These are phyloP conservation scores for Micrasema minimum DNA, from an alignment of 1,140 invertebrate genomes.

Conservation along the genomic window DNA sequence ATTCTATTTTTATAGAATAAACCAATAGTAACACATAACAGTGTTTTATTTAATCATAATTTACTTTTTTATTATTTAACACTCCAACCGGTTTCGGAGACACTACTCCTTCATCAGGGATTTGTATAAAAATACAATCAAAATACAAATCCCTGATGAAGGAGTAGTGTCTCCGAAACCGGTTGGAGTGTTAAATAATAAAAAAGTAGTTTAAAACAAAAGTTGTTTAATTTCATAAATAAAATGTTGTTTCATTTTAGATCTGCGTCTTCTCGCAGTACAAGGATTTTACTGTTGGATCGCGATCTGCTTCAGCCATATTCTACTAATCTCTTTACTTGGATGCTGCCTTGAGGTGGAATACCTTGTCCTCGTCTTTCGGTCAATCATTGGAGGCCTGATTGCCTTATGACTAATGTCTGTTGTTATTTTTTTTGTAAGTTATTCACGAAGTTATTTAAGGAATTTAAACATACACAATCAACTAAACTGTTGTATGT, in stretches of 20 bases:
- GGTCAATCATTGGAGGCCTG: constrained; percentile 40
- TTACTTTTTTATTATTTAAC: no score
- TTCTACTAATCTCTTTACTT: constrained; percentile 41
- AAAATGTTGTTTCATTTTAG: constrained; percentile 69
- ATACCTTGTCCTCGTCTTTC: background rate
- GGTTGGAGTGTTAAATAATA: no score
- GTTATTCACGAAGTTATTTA: constrained; percentile 15
- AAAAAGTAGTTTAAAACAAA: no score
- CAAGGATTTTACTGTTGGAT: constrained; percentile 86
- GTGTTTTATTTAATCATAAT: no score
- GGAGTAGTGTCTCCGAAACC: no score
- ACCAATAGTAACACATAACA: no score
- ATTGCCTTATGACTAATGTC: constrained; percentile 46
- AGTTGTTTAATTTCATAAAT: no score
- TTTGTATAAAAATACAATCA: no score
- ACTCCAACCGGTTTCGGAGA: no score
- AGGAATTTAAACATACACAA: constrained; percentile 11
- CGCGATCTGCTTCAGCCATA: constrained; percentile 62
- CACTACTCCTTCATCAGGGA: no score
- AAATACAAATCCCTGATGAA: no score
- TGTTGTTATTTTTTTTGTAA: constrained; percentile 40
- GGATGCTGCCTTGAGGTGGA: constrained; percentile 13
- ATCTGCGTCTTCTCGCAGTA: constrained; percentile 91
- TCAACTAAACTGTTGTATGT: constrained; percentile 19
- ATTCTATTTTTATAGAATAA: no score